A percentile compares a stretch with the other conserved stretches of the same genome.
These are phyloP conservation scores for Protobothrops flavoviridis DNA, from an alignment of 2,113 vertebrate species.

Conservation along the genomic window DNA sequence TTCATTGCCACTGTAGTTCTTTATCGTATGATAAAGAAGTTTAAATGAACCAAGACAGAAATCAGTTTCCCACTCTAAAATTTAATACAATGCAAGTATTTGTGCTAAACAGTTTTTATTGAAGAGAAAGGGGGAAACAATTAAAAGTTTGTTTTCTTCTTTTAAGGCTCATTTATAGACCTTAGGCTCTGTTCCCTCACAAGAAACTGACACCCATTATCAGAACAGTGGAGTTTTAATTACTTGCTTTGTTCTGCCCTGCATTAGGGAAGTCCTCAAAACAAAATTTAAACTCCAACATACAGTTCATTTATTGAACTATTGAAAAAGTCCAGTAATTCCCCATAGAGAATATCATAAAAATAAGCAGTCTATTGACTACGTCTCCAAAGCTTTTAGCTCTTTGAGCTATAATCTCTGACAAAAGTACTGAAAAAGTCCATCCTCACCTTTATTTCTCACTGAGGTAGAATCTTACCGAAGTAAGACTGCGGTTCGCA, in stretches of 20 bases:
- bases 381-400: not conserved
- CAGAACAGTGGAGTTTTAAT: not conserved
- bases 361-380: not conserved
- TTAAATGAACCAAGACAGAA: not conserved
- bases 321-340: not conserved
- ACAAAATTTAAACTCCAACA: not conserved
- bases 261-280: not conserved
- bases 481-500: not conserved
- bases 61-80: not conserved
- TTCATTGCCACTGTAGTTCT: not conserved
- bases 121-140: not conserved
- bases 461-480: not conserved
- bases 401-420: not conserved
- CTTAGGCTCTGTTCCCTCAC: not conserved
- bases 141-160: not conserved
- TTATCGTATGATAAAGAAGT: not conserved
- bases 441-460: not conserved
- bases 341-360: conserved; percentile 10
- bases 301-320: conserved; percentile 18
- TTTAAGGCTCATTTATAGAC: not conserved
- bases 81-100: not conserved
- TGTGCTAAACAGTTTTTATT: conserved; percentile 2
- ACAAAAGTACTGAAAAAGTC: not conserved
- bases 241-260: not conserved
- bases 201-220: not conserved